These are phyloP conservation scores for Aporophyla nigra DNA, from an alignment of 2,888 invertebrate genomes.

Conservation along the genomic window DNA sequence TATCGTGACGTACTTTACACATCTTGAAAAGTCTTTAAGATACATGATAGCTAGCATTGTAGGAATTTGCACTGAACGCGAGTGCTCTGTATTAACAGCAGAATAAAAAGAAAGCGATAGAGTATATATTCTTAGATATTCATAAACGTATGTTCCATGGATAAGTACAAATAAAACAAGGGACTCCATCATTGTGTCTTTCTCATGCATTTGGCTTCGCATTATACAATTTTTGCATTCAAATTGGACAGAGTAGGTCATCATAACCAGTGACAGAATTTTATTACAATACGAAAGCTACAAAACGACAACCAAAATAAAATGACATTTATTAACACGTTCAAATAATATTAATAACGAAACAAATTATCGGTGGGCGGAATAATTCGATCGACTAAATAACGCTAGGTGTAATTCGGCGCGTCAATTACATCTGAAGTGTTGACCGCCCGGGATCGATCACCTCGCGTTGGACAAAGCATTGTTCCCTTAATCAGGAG, in stretches of 20 bases:
- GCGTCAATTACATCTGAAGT: slow-evolving; percentile 65
- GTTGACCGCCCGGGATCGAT: slow-evolving; percentile 59
- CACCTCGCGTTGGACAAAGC: slow-evolving; percentile 56
- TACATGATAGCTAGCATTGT: slow-evolving; percentile 6
- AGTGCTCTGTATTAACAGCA: background rate
- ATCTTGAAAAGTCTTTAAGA: background rate
- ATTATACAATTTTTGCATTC: slow-evolving; percentile 15
- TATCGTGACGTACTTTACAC: background rate
- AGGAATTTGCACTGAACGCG: too few species aligned
- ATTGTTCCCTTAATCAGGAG: slow-evolving; percentile 72
- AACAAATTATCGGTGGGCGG: slow-evolving; percentile 37
- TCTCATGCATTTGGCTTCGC: background rate
- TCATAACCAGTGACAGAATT: slow-evolving; percentile 4
- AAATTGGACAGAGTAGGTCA: background rate
- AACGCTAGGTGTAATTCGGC: slow-evolving; percentile 50
- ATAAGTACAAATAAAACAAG: background rate
- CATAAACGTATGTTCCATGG: background rate
- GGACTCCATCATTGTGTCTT: background rate
- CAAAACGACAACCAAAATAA: slow-evolving; percentile 21
- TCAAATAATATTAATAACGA: slow-evolving; percentile 37
- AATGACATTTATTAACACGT: slow-evolving; percentile 44
- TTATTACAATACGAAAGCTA: background rate
- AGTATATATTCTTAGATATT: background rate
- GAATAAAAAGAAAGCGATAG: background rate
- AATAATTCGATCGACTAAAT: slow-evolving; percentile 47